These are phyloP conservation scores for Diadema setosum DNA, from an alignment of 35 echinoderm and acorn worm species.

Conservation along the genomic window DNA sequence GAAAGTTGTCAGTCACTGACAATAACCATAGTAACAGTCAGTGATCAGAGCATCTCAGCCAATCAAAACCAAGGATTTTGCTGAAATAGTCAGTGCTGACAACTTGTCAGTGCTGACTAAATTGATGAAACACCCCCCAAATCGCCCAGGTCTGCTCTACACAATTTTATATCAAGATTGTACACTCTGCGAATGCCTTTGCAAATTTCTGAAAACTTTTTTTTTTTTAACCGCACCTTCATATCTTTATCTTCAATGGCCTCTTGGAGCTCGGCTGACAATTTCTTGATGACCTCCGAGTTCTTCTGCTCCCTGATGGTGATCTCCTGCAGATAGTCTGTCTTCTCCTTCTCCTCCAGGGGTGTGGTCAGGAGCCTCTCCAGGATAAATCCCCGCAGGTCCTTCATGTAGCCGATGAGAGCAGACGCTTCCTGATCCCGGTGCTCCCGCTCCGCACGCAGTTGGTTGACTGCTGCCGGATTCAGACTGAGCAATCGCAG, in stretches of 20 bases:
- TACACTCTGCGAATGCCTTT: no score
- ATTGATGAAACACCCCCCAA: no score
- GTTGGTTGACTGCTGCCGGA: conserved; percentile 86
- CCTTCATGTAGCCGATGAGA: conserved; percentile 75
- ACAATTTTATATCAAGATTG: no score
- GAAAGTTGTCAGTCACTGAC: no score
- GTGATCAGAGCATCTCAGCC: no score
- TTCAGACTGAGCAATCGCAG: conserved; percentile 69
- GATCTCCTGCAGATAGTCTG: conserved; percentile 81
- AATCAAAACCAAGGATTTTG: no score
- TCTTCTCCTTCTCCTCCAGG: conserved; percentile 92
- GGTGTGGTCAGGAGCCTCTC: conserved; percentile 91
- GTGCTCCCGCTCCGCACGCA: conserved; percentile 39
- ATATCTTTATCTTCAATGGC: conserved; percentile 86
- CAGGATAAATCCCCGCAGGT: conserved; percentile 82
- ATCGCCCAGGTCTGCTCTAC: no score
- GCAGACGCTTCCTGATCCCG: conserved; percentile 57
- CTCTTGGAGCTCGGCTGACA: conserved; percentile 71
- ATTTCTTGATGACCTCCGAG: conserved; percentile 91
- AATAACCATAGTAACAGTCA: no score
- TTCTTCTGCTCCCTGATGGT: conserved; percentile 91
- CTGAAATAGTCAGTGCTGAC: no score
- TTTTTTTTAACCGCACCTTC: no score
- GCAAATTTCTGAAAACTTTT: no score
- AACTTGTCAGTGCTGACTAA: no score